phyloP scores from a whole-genome alignment of 2,888 invertebrate species.

The Dione vanillae region DNA sequence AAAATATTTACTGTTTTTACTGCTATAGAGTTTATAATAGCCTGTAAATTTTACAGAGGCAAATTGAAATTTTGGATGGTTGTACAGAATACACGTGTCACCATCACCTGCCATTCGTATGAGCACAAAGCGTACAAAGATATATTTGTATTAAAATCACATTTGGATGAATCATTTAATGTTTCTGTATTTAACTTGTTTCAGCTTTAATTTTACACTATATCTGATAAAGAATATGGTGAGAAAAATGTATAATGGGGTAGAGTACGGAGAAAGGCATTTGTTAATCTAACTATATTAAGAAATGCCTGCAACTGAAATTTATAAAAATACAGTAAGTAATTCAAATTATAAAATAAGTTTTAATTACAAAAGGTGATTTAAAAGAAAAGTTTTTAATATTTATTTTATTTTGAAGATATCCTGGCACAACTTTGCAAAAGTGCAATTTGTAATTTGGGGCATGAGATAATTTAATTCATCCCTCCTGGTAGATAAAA shows the following conservation, averaged over 20 bases:
- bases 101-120: constrained; percentile 52
- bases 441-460: too few species aligned
- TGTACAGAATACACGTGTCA: constrained; percentile 43
- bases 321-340: too few species aligned
- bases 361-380: too few species aligned
- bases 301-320: too few species aligned
- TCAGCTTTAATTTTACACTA: neutral
- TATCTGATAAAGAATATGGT: neutral
- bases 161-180: constrained; percentile 41
- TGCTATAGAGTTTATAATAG: neutral
- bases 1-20: neutral
- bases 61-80: neutral
- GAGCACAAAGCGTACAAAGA: constrained; percentile 54
- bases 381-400: too few species aligned
- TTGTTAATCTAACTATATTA: too few species aligned
- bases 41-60: neutral
- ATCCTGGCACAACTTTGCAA: too few species aligned
- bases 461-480: too few species aligned
- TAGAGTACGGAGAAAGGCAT: neutral
- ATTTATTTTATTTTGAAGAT: too few species aligned
- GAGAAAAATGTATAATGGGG: too few species aligned
- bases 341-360: too few species aligned
- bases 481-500: too few species aligned
- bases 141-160: constrained; percentile 45
- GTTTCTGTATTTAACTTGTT: constrained; percentile 34